These are phyloP conservation scores for Zosterops japonicus DNA, from an alignment of 2,113 vertebrate species.

Conservation along the genomic window DNA sequence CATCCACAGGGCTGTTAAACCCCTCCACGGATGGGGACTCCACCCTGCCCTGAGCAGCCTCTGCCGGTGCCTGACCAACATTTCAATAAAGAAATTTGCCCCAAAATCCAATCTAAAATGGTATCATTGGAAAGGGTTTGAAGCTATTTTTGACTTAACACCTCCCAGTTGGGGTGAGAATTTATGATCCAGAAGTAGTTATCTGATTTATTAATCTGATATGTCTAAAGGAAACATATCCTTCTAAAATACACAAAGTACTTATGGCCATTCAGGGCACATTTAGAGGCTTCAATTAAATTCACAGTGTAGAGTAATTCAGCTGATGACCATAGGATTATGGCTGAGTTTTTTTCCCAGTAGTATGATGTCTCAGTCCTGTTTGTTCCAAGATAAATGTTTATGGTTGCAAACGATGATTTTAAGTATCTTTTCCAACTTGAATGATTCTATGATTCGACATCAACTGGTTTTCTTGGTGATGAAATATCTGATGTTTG, in stretches of 20 bases:
- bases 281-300: background rate
- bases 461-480: background rate
- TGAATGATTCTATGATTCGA: background rate
- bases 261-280: background rate
- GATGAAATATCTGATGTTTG: background rate
- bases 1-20: background rate
- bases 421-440: background rate
- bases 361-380: background rate
- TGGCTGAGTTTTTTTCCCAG: fast-evolving
- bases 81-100: background rate
- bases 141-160: background rate
- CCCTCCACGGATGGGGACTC: background rate
- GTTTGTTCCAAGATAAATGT: background rate
- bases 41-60: background rate
- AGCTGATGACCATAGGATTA: background rate
- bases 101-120: background rate
- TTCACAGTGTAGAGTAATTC: background rate
- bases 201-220: background rate
- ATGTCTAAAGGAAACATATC: background rate
- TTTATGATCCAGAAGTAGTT: background rate
- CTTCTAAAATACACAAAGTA: background rate
- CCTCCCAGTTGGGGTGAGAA: background rate
- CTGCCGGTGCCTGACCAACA: background rate
- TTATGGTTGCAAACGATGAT: background rate
- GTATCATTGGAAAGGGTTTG: background rate